These are phyloP conservation scores for Synergus gifuensis DNA, from an alignment of 2,888 invertebrate genomes.

Conservation along the genomic window DNA sequence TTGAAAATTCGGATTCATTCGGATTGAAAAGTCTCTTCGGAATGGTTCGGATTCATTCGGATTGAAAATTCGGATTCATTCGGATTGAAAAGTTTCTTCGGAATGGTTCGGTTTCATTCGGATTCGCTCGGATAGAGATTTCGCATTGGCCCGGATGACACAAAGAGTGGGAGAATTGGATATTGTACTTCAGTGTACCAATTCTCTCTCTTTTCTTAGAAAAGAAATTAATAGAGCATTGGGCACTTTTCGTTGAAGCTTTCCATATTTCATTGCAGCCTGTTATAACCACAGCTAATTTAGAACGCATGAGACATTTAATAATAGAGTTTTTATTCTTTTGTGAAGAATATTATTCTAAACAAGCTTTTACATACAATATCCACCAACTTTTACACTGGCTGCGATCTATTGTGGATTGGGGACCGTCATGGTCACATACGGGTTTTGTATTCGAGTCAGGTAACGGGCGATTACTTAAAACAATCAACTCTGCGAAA, in stretches of 20 bases:
- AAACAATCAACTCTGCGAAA: constrained; percentile 47
- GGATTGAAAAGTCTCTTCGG: too few relatives aligned
- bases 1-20: too few relatives aligned
- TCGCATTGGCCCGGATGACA: background rate
- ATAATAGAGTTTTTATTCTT: constrained; percentile 42
- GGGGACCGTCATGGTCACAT: constrained; percentile 40
- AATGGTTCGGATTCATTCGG: too few relatives aligned
- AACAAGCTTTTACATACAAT: constrained; percentile 41
- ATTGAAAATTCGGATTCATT: too few relatives aligned
- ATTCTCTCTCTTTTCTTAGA: background rate
- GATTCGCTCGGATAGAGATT: fast-evolving
- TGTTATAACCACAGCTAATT: background rate
- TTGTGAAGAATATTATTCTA: background rate
- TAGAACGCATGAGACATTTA: background rate
- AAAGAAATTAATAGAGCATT: background rate
- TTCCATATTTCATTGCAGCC: background rate
- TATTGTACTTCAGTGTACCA: background rate
- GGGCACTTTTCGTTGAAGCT: background rate
- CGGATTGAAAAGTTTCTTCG: too few relatives aligned
- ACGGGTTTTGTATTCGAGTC: constrained; percentile 43
- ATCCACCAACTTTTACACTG: constrained; percentile 35
- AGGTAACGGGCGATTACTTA: constrained; percentile 40
- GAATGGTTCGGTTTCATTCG: too few relatives aligned
- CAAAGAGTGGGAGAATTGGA: background rate
- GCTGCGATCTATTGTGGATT: constrained; percentile 23